Percentiles rank a stretch among this genome's conserved stretches.
phyloP scores from a whole-genome alignment of 2,113 vertebrate genomes.

The Charadrius vociferus region DNA sequence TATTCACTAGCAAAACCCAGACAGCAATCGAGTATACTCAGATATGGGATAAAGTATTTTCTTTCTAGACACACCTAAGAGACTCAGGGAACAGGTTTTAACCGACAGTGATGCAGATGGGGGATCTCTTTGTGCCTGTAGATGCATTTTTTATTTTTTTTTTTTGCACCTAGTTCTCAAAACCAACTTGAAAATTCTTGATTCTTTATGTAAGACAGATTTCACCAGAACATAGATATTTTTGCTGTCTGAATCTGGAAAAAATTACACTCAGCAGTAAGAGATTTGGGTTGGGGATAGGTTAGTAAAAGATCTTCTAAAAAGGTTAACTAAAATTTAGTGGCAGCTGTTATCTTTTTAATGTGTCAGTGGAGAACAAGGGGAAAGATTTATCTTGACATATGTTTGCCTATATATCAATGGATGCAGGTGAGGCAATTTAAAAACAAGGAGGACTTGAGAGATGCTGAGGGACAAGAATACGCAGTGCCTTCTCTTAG shows the following conservation, averaged over 20 bases:
- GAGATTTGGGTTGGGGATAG: not conserved
- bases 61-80: not conserved
- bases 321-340: not conserved
- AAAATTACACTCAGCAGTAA: not conserved
- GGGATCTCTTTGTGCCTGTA: not conserved
- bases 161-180: not conserved
- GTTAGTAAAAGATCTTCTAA: not conserved
- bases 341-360: not conserved
- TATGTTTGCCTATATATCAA: not conserved
- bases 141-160: not conserved
- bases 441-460: not conserved
- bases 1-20: slow-evolving; percentile 17
- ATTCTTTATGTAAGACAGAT: not conserved
- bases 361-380: not conserved
- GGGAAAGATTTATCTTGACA: not conserved
- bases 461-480: not conserved
- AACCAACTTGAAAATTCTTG: not conserved
- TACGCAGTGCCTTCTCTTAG: not conserved
- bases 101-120: not conserved
- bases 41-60: not conserved
- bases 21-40: not conserved
- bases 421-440: not conserved
- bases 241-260: not conserved
- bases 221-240: not conserved
- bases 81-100: not conserved